A percentile compares a stretch with the other conserved stretches of the same genome.
Evolutionary conservation across 2,113 vertebrate genomes (phyloP).

Genomic region (Sakesphorus luctuosus): DNA sequence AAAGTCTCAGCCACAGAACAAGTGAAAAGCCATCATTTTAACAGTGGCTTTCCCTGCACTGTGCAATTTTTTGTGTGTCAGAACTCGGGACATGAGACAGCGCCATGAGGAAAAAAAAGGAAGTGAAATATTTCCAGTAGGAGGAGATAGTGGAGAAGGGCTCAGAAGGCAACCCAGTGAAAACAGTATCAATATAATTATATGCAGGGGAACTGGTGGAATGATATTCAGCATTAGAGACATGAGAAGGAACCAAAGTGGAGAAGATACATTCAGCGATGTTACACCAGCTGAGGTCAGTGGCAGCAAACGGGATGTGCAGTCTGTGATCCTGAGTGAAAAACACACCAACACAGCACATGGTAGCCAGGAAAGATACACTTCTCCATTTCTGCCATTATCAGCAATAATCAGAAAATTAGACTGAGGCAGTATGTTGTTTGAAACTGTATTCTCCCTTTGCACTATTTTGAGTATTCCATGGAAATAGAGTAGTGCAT

Average conservation of each 20-base stretch:
- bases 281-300: background rate
- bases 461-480: background rate
- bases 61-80: background rate
- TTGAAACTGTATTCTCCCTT: background rate
- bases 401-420: slow-evolving; percentile 19
- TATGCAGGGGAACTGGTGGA: background rate
- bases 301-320: background rate
- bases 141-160: background rate
- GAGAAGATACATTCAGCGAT: background rate
- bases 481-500: background rate
- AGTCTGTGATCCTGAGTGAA: background rate
- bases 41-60: background rate
- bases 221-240: background rate
- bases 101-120: background rate
- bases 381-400: background rate
- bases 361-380: background rate
- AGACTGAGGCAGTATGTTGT: background rate
- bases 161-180: background rate
- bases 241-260: background rate
- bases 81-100: background rate
- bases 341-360: background rate
- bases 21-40: background rate
- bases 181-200: background rate
- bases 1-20: background rate
- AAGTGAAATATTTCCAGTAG: background rate